These are phyloP conservation scores for Naso thynnoides DNA, from an alignment of 2,797 vertebrate species.

Conservation along the genomic window DNA sequence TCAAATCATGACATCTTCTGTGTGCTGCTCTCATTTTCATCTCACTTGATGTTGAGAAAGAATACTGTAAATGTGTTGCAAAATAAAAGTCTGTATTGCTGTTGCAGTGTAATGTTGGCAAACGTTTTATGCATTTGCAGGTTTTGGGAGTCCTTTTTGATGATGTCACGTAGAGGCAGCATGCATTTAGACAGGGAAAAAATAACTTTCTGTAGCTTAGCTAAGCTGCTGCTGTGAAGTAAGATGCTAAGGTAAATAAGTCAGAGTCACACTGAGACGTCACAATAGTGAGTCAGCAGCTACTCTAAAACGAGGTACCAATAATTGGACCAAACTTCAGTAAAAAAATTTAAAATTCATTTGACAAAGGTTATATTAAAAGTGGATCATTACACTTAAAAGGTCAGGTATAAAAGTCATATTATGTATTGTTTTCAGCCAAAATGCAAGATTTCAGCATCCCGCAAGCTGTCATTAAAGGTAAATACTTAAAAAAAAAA, in stretches of 20 bases:
- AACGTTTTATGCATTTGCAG: background rate
- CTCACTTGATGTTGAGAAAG: background rate
- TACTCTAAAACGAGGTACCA: background rate
- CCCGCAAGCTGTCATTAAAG: conserved; percentile 92
- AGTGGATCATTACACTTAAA: background rate
- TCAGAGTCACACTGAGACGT: conserved; percentile 3
- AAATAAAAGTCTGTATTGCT: background rate
- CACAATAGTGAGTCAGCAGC: background rate
- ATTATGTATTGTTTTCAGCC: conserved; percentile 79
- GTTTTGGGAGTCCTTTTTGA: background rate
- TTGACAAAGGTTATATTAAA: background rate
- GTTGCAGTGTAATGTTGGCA: background rate
- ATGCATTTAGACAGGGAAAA: background rate
- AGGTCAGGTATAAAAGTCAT: background rate
- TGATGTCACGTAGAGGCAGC: background rate
- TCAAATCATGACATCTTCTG: background rate
- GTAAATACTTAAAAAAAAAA: conserved; percentile 68
- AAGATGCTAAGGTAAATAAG: background rate
- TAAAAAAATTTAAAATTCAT: background rate
- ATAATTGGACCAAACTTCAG: background rate
- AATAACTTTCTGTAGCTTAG: background rate
- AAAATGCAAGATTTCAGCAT: conserved; percentile 94
- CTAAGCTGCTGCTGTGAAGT: background rate
- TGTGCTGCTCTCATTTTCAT: background rate
- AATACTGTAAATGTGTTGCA: background rate